Conservation (phyloP, 1,140 invertebrate genomes). For the Drosophila nasuta region DNA sequence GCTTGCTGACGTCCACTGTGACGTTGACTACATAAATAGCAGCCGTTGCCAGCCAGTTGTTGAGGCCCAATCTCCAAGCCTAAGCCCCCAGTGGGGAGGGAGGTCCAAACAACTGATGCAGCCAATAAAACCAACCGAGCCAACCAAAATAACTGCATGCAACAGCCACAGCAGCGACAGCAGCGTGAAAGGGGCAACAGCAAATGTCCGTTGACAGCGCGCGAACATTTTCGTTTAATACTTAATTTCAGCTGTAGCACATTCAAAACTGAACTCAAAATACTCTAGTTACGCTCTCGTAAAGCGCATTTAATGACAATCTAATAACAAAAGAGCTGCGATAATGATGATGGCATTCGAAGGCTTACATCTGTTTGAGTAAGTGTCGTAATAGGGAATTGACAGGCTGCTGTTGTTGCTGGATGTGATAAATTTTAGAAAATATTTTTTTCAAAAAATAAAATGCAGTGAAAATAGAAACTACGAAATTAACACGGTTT, state of each 20-base stretch:
- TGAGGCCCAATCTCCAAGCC: too few species aligned
- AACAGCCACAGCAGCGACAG: neutral
- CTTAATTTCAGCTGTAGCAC: neutral
- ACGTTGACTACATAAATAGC: constrained; percentile 71
- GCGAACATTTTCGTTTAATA: constrained; percentile 47
- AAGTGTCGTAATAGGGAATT: too few species aligned
- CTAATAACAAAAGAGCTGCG: neutral
- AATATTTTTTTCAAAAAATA: too few species aligned
- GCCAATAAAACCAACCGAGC: constrained; percentile 76
- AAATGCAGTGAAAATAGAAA: too few species aligned
- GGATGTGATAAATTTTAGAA: too few species aligned
- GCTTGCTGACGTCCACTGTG: neutral
- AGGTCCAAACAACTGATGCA: constrained; percentile 29
- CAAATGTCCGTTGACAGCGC: constrained; percentile 25
- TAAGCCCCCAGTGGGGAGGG: neutral
- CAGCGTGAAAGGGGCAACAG: neutral
- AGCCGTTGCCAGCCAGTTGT: constrained; percentile 28
- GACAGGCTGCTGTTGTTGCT: too few species aligned
- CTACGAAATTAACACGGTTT: too few species aligned
- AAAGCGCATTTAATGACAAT: constrained; percentile 2
- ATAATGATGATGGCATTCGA: too few species aligned
- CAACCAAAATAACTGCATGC: constrained; percentile 65
- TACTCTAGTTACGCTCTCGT: constrained; percentile 13
- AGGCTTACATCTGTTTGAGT: too few species aligned
- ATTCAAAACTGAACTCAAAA: constrained; percentile 7